Percentiles rank a stretch among this genome's conserved stretches.
These are phyloP conservation scores for Ailuropoda melanoleuca DNA, from an alignment of 2,113 vertebrate genomes.

Conservation along the genomic window DNA sequence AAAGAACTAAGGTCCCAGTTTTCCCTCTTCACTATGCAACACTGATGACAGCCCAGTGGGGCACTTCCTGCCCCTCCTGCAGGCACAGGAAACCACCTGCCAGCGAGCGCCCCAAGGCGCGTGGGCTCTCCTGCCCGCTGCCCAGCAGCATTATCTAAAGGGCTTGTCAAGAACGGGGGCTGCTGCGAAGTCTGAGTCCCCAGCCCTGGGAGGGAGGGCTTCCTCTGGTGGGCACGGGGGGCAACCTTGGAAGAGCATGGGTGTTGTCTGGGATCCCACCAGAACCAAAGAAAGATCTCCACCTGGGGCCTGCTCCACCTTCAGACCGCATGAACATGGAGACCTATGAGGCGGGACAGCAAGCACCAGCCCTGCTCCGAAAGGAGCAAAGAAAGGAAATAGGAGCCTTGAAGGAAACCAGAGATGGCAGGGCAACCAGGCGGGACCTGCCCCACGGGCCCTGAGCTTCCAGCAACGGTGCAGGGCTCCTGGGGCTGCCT, in stretches of 20 bases:
- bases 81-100: not conserved
- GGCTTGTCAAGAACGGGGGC: not conserved
- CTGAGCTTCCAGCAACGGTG: rapidly evolving
- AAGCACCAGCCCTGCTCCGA: not conserved
- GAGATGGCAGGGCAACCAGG: not conserved
- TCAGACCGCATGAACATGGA: not conserved
- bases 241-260: not conserved
- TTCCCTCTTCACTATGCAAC: too few species aligned
- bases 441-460: rapidly evolving
- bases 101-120: rapidly evolving
- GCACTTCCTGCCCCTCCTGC: too few species aligned
- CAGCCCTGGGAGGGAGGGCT: not conserved
- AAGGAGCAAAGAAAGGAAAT: not conserved
- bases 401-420: not conserved
- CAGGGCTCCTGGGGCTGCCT: not conserved
- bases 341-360: not conserved
- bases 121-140: rapidly evolving
- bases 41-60: not conserved
- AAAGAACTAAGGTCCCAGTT: not conserved
- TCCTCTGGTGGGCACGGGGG: not conserved
- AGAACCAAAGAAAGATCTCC: not conserved
- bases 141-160: not conserved
- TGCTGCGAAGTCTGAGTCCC: not conserved
- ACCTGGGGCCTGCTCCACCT: not conserved
- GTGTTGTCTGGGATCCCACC: not conserved